Evolutionary conservation across 2,797 vertebrate genomes (phyloP).

Genomic region (Amniataba percoides): DNA sequence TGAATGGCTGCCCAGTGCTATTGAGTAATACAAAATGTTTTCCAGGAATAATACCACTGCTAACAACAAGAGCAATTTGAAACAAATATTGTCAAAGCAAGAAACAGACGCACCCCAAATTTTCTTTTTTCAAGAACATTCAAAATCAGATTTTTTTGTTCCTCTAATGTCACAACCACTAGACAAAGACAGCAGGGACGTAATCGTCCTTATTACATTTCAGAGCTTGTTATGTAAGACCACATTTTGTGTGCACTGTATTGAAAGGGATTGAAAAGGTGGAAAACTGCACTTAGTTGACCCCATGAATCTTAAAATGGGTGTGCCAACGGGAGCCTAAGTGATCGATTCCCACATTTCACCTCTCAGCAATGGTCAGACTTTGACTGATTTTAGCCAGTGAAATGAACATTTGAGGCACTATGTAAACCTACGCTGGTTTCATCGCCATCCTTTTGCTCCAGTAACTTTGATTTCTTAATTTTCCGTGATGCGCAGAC

Average conservation of each 20-base stretch:
- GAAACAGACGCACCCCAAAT: slow-evolving; percentile 19
- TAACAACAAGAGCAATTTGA: slow-evolving; percentile 37
- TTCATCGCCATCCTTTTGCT: not conserved
- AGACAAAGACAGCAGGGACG: slow-evolving; percentile 13
- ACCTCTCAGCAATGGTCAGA: slow-evolving; percentile 22
- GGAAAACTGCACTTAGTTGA: slow-evolving; percentile 25
- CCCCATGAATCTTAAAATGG: slow-evolving; percentile 10
- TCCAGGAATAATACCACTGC: slow-evolving; percentile 54
- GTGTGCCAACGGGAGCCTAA: slow-evolving; percentile 32
- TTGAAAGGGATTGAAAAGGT: slow-evolving; percentile 20
- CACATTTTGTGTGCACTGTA: not conserved
- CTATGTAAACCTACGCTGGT: not conserved
- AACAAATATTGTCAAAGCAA: slow-evolving; percentile 41
- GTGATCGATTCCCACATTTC: slow-evolving; percentile 36
- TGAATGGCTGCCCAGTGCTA: slow-evolving; percentile 49
- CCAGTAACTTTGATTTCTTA: not conserved
- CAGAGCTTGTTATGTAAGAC: slow-evolving; percentile 14
- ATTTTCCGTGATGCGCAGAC: not conserved
- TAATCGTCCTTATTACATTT: slow-evolving; percentile 22
- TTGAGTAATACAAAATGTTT: slow-evolving; percentile 59
- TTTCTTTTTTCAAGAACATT: not conserved
- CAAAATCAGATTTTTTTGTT: slow-evolving; percentile 14
- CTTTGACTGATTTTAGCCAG: slow-evolving; percentile 25
- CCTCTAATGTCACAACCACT: slow-evolving; percentile 15
- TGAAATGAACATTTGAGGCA: slow-evolving; percentile 5